Base-by-base conservation (phyloP, 2,888 invertebrate genomes). In the Drosophila subsilvestris region DNA sequence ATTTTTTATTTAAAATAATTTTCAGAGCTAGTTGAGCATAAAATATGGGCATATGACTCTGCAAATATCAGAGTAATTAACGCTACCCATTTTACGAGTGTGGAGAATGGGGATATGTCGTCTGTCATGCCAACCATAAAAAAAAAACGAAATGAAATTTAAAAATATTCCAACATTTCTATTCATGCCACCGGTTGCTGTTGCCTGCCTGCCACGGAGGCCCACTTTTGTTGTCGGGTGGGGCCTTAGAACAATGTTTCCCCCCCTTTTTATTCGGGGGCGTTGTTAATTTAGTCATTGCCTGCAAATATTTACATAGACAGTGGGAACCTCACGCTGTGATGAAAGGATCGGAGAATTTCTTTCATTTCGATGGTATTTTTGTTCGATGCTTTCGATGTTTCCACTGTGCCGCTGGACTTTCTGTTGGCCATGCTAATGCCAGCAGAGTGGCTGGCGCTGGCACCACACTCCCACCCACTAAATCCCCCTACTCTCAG, bases 281-380 rank as follows among this genome's bases (percentile, higher is more conserved):
- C 50, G 53, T 65, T 67, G 84, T 53, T 78, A 67, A 78, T 83
- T 73, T 60, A 73, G 69, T 56, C 74, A 69, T 73, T 63, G 73
- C 56, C 27, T 47, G 76, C 58, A 69, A 42, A 51, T 56, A 47
- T 67, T 59, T 71, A 32, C 60, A 71, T 37, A 48, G 37, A 48
- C 69, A 48, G 55, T 65, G 65, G 65, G 10, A 17, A 22, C 32
- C 27, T 14, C 4, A 3, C 12, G 3, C 18, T 25, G n/a, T 43
- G 6, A 8, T 1, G 12, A 50, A 25, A 5, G 37, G 14, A 37
- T 37, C 2, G 42, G 8, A 18, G 10, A 50, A 18, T 63, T 3
- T 14, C 20, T 10, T 10, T 10, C 2, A 37, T 27, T 18, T 25
- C 7, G 8, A 25, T 18, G 45, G 32, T 32, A 29, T 9, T 32